Percentiles rank a stretch among this genome's conserved stretches.
Conservation (phyloP, 2,113 vertebrate genomes). For the Chiloscyllium plagiosum region DNA sequence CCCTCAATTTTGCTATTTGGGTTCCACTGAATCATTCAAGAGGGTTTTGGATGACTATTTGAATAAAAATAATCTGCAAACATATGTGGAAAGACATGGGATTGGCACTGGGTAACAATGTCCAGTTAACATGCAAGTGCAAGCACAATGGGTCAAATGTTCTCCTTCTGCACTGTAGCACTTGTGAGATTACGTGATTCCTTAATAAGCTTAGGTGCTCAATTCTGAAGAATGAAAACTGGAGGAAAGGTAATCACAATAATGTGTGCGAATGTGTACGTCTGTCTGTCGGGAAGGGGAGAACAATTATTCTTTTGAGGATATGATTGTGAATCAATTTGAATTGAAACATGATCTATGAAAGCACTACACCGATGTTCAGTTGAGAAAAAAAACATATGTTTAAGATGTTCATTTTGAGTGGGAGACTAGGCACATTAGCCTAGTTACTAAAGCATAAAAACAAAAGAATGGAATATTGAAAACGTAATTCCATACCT, state of each 20-base stretch:
- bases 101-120: too few relatives aligned
- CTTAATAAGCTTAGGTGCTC: background rate
- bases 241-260: background rate
- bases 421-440: background rate
- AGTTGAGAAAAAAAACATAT: background rate
- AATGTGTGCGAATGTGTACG: background rate
- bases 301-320: background rate
- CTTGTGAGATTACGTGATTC: too few relatives aligned
- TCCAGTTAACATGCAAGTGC: too few relatives aligned
- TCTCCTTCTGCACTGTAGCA: too few relatives aligned
- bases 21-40: too few relatives aligned
- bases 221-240: background rate
- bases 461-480: background rate
- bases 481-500: background rate
- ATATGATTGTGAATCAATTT: background rate
- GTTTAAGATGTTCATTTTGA: background rate
- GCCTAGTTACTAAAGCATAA: background rate
- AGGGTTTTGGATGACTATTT: background rate
- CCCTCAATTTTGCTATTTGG: too few relatives aligned
- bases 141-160: too few relatives aligned
- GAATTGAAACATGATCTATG: background rate
- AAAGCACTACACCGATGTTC: background rate
- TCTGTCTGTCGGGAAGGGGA: background rate
- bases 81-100: too few relatives aligned
- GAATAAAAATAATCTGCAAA: background rate